These are phyloP conservation scores for Podotricha telesiphe DNA, from an alignment of 2,888 invertebrate genomes.

Conservation along the genomic window DNA sequence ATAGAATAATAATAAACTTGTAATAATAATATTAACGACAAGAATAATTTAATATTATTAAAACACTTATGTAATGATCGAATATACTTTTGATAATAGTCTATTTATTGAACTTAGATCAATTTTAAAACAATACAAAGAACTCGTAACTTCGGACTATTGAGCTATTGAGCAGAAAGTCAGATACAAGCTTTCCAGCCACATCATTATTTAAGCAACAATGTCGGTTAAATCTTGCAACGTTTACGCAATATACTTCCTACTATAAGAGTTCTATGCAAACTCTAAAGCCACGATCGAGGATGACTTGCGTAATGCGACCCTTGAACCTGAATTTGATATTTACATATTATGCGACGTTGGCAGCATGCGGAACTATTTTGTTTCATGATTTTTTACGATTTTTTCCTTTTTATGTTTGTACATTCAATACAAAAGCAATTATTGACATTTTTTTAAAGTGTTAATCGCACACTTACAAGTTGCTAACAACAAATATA, in stretches of 20 bases:
- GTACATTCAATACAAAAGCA: no score
- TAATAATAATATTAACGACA: no score
- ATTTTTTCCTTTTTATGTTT: no score
- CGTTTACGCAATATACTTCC: conserved; percentile 25
- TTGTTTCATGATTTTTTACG: no score
- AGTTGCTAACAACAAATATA: no score
- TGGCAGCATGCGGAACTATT: neutral
- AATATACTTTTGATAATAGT: no score
- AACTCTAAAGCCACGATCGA: conserved; percentile 15
- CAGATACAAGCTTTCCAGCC: neutral
- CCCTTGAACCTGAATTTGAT: conserved; percentile 45
- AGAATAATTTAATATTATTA: no score
- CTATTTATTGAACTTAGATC: no score
- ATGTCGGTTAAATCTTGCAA: conserved; percentile 17
- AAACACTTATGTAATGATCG: no score
- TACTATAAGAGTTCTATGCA: conserved; percentile 25
- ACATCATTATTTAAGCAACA: conserved; percentile 14
- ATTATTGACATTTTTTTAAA: no score
- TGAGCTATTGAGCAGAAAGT: neutral
- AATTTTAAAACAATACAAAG: neutral
- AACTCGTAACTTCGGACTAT: neutral
- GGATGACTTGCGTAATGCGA: conserved; percentile 39
- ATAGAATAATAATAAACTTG: no score
- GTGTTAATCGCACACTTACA: no score
- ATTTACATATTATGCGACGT: conserved; percentile 16